Base-by-base conservation (phyloP, 1,140 invertebrate species). In the Melanaphis sacchari region DNA sequence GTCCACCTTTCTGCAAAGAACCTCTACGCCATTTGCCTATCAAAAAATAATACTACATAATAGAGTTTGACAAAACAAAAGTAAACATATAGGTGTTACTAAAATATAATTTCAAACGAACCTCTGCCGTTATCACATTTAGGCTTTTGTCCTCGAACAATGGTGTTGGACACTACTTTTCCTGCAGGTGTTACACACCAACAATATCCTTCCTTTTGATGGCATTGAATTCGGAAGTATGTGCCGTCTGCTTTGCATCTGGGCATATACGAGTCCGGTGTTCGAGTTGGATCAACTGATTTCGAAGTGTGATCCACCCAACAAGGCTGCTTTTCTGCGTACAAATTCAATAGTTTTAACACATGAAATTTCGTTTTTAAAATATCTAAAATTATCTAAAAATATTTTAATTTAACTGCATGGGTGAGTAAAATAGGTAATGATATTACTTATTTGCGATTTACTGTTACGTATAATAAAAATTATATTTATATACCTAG, bases 171-270 rank as follows among this genome's bases (percentile, higher is more conserved):
- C 38, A 99, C 95, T 3, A 97, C 97, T 94, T 96, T 96, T 26
- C 98, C 98, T 94, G 97, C 96, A 3, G 97, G 96, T 8, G 97
- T 97, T 43, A 98, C 98, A 95, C 98, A 99, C 97, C 97, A 98
- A 94, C 97, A 98, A 94, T 96, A 97, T 90, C 97, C 97, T 1
- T 97, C 97, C 88, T 96, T 96, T 21, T 95, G 95, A 94, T 98
- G 97, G 95, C 98, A 99, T 95, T 99, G 98, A 76, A 98, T 96
- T 11, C 97, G 96, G 3, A 97, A 96, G 95, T 97, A 99, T 6
- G 96, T 97, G 21, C 98, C 98, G 94, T 99, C 98, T 15, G 96
- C 95, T 90, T 97, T 96, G 95, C 98, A 99, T 49, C 96, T 95
- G 8, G 98, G 97, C 31, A 92, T 92, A 31, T 94, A 94, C 46